Conservation (phyloP, 2,113 vertebrate species). For the Pomatostomus ruficeps region DNA sequence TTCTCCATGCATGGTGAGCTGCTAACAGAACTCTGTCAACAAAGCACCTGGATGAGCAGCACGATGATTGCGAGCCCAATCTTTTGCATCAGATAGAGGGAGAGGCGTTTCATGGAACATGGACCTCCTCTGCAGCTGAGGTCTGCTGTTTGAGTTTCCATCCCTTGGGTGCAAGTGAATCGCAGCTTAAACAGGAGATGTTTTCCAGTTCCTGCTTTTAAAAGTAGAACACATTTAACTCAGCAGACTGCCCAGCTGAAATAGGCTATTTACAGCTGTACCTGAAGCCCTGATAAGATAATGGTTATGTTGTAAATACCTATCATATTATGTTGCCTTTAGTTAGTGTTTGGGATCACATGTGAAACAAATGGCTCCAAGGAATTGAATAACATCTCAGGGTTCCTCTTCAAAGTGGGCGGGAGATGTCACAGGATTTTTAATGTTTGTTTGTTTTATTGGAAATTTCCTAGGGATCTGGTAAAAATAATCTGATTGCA, state of each 20-base stretch:
- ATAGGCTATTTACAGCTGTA: constrained; percentile 50
- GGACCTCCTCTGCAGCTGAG: not conserved
- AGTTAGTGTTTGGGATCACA: constrained; percentile 33
- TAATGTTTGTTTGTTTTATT: not conserved
- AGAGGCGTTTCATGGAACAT: rapidly evolving
- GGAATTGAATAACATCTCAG: constrained; percentile 8
- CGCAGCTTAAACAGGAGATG: not conserved
- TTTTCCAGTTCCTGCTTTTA: constrained; percentile 37
- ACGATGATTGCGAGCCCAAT: rapidly evolving
- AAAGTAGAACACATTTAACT: constrained; percentile 55
- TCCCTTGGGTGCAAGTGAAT: not conserved
- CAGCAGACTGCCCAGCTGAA: constrained; percentile 43
- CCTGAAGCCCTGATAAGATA: constrained; percentile 66
- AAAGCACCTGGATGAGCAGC: rapidly evolving
- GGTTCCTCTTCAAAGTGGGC: not conserved
- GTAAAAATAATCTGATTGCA: not conserved
- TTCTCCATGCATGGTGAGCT: not conserved
- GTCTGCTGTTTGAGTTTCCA: constrained; percentile 21
- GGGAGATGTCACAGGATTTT: not conserved
- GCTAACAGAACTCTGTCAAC: not conserved
- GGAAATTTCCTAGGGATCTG: not conserved
- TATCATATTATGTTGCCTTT: constrained; percentile 35
- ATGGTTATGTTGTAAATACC: constrained; percentile 62
- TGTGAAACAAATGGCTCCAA: not conserved
- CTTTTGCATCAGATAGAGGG: not conserved